phyloP scores from a whole-genome alignment of 2,113 vertebrate genomes.

The Paralichthys olivaceus region DNA sequence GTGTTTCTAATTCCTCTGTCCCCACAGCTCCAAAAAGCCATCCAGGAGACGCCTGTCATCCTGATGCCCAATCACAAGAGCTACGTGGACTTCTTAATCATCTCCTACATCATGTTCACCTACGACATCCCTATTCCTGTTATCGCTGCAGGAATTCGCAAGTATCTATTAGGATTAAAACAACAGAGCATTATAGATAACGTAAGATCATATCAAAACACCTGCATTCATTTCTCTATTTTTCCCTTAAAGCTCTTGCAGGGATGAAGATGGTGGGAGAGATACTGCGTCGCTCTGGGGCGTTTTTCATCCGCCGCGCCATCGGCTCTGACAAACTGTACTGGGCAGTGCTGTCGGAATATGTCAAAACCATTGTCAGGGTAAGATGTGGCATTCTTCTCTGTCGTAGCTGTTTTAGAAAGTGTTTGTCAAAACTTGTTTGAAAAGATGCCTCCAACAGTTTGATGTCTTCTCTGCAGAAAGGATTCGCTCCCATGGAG shows the following conservation, averaged over 20 bases:
- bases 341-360: conserved; percentile 96
- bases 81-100: conserved; percentile 93
- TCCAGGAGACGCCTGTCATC: conserved; percentile 92
- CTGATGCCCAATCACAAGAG: conserved; percentile 97
- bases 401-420: neutral
- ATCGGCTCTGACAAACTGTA: conserved; percentile 94
- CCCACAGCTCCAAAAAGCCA: conserved; percentile 87
- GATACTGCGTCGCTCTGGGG: conserved; percentile 92
- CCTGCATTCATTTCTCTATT: neutral
- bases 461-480: conserved; percentile 73
- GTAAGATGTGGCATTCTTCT: conserved; percentile 72
- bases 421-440: neutral
- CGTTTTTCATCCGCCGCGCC: conserved; percentile 94
- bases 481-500: conserved; percentile 92
- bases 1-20: neutral
- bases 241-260: conserved; percentile 86
- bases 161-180: conserved; percentile 76
- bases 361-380: conserved; percentile 91
- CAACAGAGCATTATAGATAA: neutral
- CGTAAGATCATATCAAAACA: neutral
- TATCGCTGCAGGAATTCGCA: conserved; percentile 96
- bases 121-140: conserved; percentile 94
- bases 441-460: neutral
- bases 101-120: conserved; percentile 92
- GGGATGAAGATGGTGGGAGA: conserved; percentile 94